phyloP scores from a whole-genome alignment of 1,140 invertebrate species.

The Lutraria rhynchaena region DNA sequence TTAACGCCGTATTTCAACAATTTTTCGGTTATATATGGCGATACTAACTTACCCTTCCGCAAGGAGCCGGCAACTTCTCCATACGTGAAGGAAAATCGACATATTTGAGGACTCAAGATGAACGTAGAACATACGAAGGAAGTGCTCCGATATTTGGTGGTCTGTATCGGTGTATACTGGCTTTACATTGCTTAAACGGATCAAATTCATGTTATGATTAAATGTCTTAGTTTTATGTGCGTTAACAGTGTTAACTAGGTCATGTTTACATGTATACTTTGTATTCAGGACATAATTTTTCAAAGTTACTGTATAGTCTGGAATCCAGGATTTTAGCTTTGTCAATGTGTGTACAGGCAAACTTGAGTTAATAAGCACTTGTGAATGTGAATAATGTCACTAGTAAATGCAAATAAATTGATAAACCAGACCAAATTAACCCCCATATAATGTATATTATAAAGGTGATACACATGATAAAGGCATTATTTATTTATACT shows the following conservation, averaged over 20 bases:
- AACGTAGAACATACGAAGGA: neutral
- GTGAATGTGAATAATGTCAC: neutral
- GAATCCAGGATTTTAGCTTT: neutral
- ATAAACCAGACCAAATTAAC: neutral
- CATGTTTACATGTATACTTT: neutral
- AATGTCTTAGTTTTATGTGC: neutral
- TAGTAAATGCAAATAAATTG: neutral
- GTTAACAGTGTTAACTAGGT: neutral
- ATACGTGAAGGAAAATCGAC: no score
- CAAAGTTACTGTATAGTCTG: neutral
- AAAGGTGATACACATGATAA: neutral
- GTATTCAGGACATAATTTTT: neutral
- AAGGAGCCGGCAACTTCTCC: no score
- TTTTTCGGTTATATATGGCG: neutral
- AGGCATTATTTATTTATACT: no score
- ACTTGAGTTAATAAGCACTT: no score
- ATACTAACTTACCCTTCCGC: no score
- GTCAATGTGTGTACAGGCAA: no score
- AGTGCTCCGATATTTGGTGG: neutral
- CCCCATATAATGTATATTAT: neutral
- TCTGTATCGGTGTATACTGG: neutral
- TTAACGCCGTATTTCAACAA: neutral
- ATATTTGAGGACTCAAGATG: neutral
- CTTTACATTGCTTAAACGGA: neutral
- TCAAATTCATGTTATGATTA: neutral